Evolutionary conservation across 2,797 vertebrate genomes (phyloP).

Genomic region (Molossus molossus): DNA sequence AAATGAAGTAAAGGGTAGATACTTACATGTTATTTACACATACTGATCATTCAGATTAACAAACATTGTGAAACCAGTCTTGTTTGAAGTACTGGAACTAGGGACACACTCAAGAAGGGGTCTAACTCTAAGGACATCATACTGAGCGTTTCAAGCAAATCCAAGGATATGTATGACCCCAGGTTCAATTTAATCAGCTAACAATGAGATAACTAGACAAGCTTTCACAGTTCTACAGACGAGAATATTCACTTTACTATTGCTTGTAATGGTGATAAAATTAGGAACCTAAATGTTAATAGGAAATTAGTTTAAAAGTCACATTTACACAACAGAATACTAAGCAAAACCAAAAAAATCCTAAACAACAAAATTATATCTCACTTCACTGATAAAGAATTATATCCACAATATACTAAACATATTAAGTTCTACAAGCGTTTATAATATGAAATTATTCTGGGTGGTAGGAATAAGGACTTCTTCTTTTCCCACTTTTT

Average conservation of each 20-base stretch:
- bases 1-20: constrained; percentile 41
- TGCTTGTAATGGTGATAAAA: constrained; percentile 36
- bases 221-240: not conserved
- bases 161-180: not conserved
- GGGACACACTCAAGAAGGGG: not conserved
- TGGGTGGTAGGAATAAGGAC: not conserved
- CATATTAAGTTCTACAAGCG: not conserved
- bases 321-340: constrained; percentile 7
- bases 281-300: not conserved
- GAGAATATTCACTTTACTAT: not conserved
- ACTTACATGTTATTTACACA: constrained; percentile 19
- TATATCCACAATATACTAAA: not conserved
- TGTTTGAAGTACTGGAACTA: not conserved
- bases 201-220: not conserved
- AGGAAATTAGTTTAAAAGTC: constrained; percentile 34
- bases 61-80: constrained; percentile 14
- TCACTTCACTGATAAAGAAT: constrained; percentile 38
- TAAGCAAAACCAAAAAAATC: constrained; percentile 4
- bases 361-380: not conserved
- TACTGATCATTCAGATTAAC: constrained; percentile 12
- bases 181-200: constrained; percentile 28
- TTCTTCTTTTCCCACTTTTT: not conserved
- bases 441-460: constrained; percentile 16
- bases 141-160: constrained; percentile 29
- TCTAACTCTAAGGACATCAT: not conserved